phyloP scores from a whole-genome alignment of 2,888 invertebrate genomes.

The Penaeus monodon region DNA sequence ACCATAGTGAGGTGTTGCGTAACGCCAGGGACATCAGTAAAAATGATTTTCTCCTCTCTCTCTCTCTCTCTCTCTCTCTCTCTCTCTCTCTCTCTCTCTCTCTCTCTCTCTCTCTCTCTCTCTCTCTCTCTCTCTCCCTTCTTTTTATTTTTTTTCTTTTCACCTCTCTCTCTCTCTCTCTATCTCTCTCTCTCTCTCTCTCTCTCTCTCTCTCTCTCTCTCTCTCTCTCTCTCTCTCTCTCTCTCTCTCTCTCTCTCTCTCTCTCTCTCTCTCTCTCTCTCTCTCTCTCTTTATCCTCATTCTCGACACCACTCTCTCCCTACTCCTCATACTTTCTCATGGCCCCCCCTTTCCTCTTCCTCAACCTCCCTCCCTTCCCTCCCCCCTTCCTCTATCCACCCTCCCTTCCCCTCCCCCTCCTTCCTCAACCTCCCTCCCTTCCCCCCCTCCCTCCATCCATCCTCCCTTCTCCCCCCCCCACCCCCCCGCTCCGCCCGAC shows the following conservation, averaged over 20 bases:
- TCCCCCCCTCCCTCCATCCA: neutral
- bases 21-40: too few species aligned
- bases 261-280: too few species aligned
- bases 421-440: too few species aligned
- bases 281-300: neutral
- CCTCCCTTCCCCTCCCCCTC: too few species aligned
- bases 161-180: too few species aligned
- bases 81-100: neutral
- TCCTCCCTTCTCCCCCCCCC: neutral
- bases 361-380: neutral
- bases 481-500: too few species aligned
- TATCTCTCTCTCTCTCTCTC: too few species aligned
- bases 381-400: too few species aligned
- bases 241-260: conserved; percentile 2
- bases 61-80: too few species aligned
- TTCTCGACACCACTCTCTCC: neutral
- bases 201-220: neutral
- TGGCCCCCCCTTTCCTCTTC: neutral
- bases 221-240: neutral
- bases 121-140: neutral
- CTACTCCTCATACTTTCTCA: neutral
- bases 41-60: too few species aligned
- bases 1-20: too few species aligned
- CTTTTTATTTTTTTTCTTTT: too few species aligned
- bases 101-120: neutral